Evolutionary conservation across 92 coral and sea anemone species (phyloP).

Genomic region (Umimayanthus kanabou): DNA sequence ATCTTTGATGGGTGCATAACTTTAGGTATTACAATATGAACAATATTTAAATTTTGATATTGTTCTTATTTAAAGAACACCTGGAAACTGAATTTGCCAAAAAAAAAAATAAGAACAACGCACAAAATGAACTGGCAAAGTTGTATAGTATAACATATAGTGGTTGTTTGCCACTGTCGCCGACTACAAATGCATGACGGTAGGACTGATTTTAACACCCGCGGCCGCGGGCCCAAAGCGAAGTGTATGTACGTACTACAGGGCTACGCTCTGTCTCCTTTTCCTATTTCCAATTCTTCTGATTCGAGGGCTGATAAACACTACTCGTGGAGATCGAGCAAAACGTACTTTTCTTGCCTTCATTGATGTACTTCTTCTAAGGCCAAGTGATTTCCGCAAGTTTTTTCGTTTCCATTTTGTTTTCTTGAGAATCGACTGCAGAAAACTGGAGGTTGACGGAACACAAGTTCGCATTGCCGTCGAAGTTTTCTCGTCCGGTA

Average conservation of each 20-base stretch:
- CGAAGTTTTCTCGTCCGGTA: neutral
- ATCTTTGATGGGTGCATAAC: too few species aligned
- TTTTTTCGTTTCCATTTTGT: slow-evolving; percentile 37
- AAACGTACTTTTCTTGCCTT: slow-evolving; percentile 50
- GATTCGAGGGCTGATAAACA: slow-evolving; percentile 42
- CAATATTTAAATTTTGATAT: too few species aligned
- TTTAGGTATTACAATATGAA: too few species aligned
- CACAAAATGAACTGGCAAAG: too few species aligned
- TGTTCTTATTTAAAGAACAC: too few species aligned
- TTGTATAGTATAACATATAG: too few species aligned
- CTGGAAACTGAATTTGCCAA: too few species aligned
- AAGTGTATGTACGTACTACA: neutral
- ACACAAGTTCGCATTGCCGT: slow-evolving; percentile 12
- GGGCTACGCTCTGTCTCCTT: slow-evolving; percentile 6
- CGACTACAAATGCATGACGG: too few species aligned
- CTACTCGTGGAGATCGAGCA: slow-evolving; percentile 47
- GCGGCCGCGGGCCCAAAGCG: too few species aligned
- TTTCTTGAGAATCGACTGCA: slow-evolving; percentile 55
- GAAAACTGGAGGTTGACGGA: slow-evolving; percentile 18
- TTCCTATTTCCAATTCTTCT: neutral
- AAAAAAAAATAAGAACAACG: too few species aligned
- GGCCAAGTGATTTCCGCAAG: neutral
- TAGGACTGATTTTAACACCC: too few species aligned
- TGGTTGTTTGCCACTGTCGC: too few species aligned
- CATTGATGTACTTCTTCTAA: neutral